Evolutionary conservation across 2,113 vertebrate genomes (phyloP).

Genomic region (Ahaetulla prasina): DNA sequence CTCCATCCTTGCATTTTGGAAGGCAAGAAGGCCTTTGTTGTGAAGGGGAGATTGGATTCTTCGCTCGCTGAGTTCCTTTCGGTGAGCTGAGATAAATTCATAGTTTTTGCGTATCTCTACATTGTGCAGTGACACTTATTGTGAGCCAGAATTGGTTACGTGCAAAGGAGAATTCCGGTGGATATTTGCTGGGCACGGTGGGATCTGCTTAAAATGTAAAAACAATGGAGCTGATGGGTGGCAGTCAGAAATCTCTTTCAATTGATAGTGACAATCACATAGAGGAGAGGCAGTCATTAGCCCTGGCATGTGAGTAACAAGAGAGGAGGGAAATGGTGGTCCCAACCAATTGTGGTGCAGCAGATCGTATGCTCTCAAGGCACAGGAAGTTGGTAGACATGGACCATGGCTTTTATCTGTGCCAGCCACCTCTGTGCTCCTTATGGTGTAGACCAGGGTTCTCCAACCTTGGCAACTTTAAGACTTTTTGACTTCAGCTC

Average conservation of each 20-base stretch:
- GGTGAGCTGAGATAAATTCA: neutral
- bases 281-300: neutral
- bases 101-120: neutral
- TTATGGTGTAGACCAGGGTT: neutral
- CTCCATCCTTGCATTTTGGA: neutral
- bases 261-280: neutral
- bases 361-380: neutral
- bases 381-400: neutral
- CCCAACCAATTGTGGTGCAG: neutral
- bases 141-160: neutral
- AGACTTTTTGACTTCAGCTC: too few species aligned
- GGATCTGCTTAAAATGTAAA: neutral
- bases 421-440: neutral
- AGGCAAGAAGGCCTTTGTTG: neutral
- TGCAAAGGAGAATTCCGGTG: neutral
- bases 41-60: neutral
- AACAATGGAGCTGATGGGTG: neutral
- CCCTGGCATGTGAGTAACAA: neutral
- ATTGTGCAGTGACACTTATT: neutral
- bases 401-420: too few species aligned
- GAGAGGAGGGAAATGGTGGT: neutral
- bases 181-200: neutral
- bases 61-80: neutral
- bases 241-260: neutral
- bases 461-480: too few species aligned